These are phyloP conservation scores for Psittacus erithacus DNA, from an alignment of 2,113 vertebrate species.

Conservation along the genomic window DNA sequence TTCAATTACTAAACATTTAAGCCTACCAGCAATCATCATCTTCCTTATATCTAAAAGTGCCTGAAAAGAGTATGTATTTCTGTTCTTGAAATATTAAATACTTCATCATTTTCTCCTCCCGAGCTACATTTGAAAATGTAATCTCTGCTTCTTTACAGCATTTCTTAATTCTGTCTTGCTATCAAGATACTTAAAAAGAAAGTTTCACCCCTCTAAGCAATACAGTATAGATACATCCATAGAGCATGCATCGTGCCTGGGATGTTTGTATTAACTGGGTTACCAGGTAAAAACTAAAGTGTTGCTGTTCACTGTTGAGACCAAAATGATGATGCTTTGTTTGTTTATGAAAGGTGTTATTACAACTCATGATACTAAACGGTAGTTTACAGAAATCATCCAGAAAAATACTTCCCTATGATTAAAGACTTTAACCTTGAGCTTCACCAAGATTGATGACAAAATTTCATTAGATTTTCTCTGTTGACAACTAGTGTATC, in stretches of 20 bases:
- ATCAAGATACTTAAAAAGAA: neutral
- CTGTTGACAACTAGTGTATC: neutral
- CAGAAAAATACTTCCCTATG: neutral
- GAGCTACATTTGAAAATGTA: neutral
- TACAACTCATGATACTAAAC: neutral
- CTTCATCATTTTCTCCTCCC: neutral
- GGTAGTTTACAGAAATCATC: neutral
- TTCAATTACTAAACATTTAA: neutral
- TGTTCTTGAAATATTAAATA: neutral
- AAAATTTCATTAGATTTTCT: neutral
- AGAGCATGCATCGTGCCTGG: rapidly evolving
- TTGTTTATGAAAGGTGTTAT: neutral
- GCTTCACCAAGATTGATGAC: neutral
- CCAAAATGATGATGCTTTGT: neutral
- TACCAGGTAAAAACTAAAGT: neutral
- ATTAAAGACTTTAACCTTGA: neutral
- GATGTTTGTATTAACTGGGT: neutral
- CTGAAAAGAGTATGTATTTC: neutral
- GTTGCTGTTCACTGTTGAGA: neutral
- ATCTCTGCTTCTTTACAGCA: neutral
- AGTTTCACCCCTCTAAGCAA: neutral
- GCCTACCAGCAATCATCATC: neutral
- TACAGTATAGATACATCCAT: neutral
- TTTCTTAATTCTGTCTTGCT: neutral
- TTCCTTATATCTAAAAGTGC: neutral